A percentile compares a stretch with the other conserved stretches of the same genome.
phyloP scores from a whole-genome alignment of 2,888 invertebrate genomes.

The Diachrysia chrysitis region DNA sequence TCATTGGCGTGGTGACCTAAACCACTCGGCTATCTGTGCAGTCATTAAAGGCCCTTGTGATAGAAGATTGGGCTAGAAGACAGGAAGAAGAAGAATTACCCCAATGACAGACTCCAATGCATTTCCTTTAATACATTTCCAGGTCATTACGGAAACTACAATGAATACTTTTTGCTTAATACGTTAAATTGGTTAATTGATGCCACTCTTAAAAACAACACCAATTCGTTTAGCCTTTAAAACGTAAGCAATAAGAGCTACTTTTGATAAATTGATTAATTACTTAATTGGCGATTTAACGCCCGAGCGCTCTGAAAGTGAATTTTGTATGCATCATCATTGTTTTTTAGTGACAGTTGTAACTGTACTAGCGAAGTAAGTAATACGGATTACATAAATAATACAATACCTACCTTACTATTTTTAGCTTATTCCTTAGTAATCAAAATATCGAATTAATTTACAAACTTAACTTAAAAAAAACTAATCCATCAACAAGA shows the following conservation, averaged over 20 bases:
- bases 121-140: not conserved
- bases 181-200: slow-evolving; percentile 1
- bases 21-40: too few species aligned
- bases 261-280: slow-evolving; percentile 4
- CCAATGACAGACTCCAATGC: not conserved
- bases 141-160: slow-evolving; percentile 5
- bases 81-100: too few species aligned
- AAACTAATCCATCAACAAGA: too few species aligned
- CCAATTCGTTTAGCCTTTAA: not conserved
- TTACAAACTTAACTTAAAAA: too few species aligned
- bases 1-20: too few species aligned
- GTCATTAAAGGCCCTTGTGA: too few species aligned
- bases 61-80: too few species aligned
- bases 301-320: slow-evolving; percentile 15
- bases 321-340: slow-evolving; percentile 22
- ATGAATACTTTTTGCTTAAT: slow-evolving; percentile 5
- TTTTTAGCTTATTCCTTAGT: not conserved
- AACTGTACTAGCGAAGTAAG: not conserved
- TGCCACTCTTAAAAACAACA: not conserved
- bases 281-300: slow-evolving; percentile 22
- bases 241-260: not conserved
- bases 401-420: not conserved
- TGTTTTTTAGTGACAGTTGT: slow-evolving; percentile 14
- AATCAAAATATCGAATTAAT: not conserved
- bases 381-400: not conserved